Base-by-base conservation (phyloP, 1,140 invertebrate species). In the Pogonomyrmex barbatus region DNA sequence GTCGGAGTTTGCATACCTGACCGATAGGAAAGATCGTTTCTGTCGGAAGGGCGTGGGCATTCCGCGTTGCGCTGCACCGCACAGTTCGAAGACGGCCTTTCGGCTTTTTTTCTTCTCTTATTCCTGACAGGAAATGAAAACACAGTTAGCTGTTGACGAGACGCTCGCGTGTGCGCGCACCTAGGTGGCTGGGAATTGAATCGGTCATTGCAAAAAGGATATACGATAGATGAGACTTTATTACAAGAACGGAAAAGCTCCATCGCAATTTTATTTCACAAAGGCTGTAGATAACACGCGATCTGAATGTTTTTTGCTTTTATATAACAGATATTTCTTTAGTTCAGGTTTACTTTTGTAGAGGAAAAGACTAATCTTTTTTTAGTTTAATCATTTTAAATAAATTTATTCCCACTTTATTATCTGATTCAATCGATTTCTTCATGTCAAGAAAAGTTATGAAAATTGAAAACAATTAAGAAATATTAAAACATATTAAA, bases 1-100 rank as follows among this genome's bases (percentile, higher is more conserved):
- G 88, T 82, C 81, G 78, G 83, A 82, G 71, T 87, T 89, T 85
- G 73, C 79, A 89, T 89, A 82, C 67, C 68, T 73, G 85, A 63
- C 76, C 78, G 88, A 89, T 89, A 87, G 79, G 67, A 56, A 67
- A 89, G 89, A 90, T 90, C 85, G 75, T 85, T 82, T 75, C 73
- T 77, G 79, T 78, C 79, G 73, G 67, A 87, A 85, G 81, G 88
- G 88, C 88, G 86, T 89, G 81, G 88, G 85, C 88, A 87, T 42
- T 71, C 67, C 54, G 79, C 54, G 60, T 24, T 65, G 75, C n/a
- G 47, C 65, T 30, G 65, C 56, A 47, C 67, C 36, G 52, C 71
- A 17, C 12, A 39, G 60, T 52, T 76, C 24, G 17, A 67, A 68
- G 47, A 10, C 17, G 60, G 45, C 47, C 36, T 67, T 68, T 56